Conservation (phyloP, 2,797 vertebrate genomes). For the Protonibea diacanthus region DNA sequence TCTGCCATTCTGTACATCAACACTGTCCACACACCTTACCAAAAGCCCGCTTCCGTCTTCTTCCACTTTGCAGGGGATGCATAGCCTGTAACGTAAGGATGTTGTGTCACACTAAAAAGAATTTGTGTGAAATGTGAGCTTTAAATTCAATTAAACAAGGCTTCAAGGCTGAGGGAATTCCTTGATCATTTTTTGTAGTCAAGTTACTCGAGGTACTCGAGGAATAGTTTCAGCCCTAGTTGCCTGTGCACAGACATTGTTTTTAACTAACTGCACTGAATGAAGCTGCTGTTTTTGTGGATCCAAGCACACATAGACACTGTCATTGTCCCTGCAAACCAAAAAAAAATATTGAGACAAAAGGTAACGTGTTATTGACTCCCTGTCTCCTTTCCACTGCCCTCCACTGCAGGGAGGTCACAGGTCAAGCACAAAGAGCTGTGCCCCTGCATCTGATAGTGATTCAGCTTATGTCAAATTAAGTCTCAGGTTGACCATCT, state of each 20-base stretch:
- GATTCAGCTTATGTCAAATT: slow-evolving; percentile 6
- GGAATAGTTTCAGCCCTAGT: not conserved
- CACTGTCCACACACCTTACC: too few species aligned
- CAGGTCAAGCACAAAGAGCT: not conserved
- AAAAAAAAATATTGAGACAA: not conserved
- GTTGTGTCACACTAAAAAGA: too few species aligned
- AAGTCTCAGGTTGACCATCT: not conserved
- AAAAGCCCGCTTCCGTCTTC: too few species aligned
- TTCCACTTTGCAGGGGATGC: too few species aligned
- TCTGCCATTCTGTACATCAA: too few species aligned
- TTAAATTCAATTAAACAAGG: too few species aligned
- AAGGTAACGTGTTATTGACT: not conserved
- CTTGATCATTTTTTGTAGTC: too few species aligned
- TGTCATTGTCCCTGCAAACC: not conserved
- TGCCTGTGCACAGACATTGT: slow-evolving; percentile 2
- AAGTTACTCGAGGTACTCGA: too few species aligned
- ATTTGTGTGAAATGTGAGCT: too few species aligned
- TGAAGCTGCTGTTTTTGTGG: slow-evolving; percentile 4
- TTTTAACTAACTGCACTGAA: slow-evolving; percentile 32
- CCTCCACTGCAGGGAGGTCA: slow-evolving; percentile 1
- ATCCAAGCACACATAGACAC: not conserved
- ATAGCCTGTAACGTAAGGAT: too few species aligned
- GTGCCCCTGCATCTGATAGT: not conserved
- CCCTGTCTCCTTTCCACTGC: not conserved
- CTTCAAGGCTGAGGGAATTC: too few species aligned